phyloP scores from a whole-genome alignment of 2,113 vertebrate species.

The Ariopsis seemanni region DNA sequence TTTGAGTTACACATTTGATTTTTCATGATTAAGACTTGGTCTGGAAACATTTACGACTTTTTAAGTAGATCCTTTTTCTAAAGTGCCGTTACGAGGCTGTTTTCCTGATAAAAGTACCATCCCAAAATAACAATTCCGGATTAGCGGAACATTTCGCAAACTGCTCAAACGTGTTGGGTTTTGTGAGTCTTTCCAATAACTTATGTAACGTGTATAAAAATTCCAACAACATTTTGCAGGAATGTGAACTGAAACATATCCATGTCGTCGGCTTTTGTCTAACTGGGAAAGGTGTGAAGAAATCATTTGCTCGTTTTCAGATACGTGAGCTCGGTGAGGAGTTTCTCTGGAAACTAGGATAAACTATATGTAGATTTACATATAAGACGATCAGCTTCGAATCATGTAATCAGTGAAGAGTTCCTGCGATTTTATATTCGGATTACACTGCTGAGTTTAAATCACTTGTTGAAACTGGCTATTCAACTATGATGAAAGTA shows the following conservation, averaged over 20 bases:
- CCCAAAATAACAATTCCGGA: background rate
- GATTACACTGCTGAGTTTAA: background rate
- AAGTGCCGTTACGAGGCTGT: background rate
- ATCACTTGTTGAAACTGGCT: background rate
- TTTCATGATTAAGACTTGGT: background rate
- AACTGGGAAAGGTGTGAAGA: background rate
- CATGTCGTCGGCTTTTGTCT: background rate
- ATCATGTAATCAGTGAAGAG: too few relatives aligned
- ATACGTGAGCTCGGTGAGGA: background rate
- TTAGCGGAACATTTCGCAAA: background rate
- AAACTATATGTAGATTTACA: background rate
- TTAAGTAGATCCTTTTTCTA: background rate
- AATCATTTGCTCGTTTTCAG: too few relatives aligned
- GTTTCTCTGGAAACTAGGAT: background rate
- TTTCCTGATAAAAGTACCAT: background rate
- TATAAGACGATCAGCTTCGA: background rate
- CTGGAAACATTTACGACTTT: slow-evolving; percentile 17
- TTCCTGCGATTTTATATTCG: background rate
- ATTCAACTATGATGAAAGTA: background rate
- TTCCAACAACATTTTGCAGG: background rate
- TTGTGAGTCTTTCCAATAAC: background rate
- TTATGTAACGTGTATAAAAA: background rate
- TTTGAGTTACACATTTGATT: slow-evolving; percentile 9
- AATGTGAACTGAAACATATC: background rate
- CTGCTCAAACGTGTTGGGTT: background rate